A percentile compares a stretch with the other conserved stretches of the same genome.
phyloP scores from a whole-genome alignment of 2,888 invertebrate species.

The Rhagium mordax region DNA sequence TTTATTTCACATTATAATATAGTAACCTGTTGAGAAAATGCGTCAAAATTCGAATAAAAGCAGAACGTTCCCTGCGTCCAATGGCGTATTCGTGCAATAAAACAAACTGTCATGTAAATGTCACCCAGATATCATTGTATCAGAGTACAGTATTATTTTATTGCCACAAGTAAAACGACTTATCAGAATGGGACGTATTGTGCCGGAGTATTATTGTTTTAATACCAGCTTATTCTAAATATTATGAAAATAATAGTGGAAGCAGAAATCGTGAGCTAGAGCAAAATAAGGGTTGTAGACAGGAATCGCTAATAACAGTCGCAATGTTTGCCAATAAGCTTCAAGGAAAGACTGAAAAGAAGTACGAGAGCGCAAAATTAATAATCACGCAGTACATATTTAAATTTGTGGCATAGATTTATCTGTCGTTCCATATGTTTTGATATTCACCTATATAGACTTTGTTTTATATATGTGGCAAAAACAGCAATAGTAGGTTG shows the following conservation, averaged over 20 bases:
- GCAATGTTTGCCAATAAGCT: too few relatives aligned
- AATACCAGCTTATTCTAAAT: constrained; percentile 19
- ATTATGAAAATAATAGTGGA: not conserved
- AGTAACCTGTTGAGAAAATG: not conserved
- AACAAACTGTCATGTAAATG: not conserved
- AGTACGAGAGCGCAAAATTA: too few relatives aligned
- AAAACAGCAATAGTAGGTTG: too few relatives aligned
- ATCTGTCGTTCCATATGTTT: too few relatives aligned
- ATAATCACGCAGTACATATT: too few relatives aligned
- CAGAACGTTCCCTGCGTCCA: not conserved
- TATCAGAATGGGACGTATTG: constrained; percentile 18
- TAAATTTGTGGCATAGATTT: too few relatives aligned
- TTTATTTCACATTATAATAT: too few relatives aligned
- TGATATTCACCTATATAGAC: too few relatives aligned
- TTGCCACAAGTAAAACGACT: constrained; percentile 21
- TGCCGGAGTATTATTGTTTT: constrained; percentile 15
- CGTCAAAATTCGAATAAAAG: constrained; percentile 3
- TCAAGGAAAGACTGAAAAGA: too few relatives aligned
- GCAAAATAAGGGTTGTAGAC: not conserved
- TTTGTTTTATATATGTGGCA: too few relatives aligned
- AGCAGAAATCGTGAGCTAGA: not conserved
- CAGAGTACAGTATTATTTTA: not conserved
- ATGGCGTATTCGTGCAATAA: not conserved
- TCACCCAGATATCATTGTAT: not conserved
- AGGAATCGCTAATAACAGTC: too few relatives aligned